A percentile compares a stretch with the other conserved stretches of the same genome.
Conservation (phyloP, 1,140 invertebrate genomes). For the Monomorium pharaonis region DNA sequence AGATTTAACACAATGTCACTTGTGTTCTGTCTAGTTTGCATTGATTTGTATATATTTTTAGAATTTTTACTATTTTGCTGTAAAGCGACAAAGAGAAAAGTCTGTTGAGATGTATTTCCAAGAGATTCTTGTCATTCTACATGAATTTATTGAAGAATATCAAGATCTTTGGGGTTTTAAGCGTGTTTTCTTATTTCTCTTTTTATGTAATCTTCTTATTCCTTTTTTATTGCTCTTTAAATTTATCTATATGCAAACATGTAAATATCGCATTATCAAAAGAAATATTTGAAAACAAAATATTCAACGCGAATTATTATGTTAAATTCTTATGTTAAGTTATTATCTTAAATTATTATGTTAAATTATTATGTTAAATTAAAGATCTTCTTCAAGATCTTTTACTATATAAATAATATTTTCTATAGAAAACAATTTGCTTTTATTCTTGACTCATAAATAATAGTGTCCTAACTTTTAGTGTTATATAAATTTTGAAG, state of each 20-base stretch:
- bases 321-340: too few species aligned
- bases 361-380: not conserved
- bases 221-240: not conserved
- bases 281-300: not conserved
- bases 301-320: not conserved
- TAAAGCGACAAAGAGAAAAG: constrained; percentile 11
- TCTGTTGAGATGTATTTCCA: constrained; percentile 38
- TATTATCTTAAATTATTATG: too few species aligned
- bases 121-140: constrained; percentile 46
- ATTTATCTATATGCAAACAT: constrained; percentile 47
- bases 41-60: not conserved
- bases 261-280: constrained; percentile 56
- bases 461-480: not conserved
- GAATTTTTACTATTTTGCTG: not conserved
- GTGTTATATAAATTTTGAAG: not conserved
- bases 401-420: not conserved
- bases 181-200: constrained; percentile 13
- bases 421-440: not conserved
- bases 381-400: not conserved
- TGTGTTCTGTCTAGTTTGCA: not conserved
- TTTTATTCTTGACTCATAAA: not conserved
- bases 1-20: not conserved
- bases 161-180: constrained; percentile 33
- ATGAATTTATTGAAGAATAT: not conserved
- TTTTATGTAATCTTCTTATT: not conserved